Conservation (phyloP, 2,797 vertebrate species). For the Urosaurus nigricauda region DNA sequence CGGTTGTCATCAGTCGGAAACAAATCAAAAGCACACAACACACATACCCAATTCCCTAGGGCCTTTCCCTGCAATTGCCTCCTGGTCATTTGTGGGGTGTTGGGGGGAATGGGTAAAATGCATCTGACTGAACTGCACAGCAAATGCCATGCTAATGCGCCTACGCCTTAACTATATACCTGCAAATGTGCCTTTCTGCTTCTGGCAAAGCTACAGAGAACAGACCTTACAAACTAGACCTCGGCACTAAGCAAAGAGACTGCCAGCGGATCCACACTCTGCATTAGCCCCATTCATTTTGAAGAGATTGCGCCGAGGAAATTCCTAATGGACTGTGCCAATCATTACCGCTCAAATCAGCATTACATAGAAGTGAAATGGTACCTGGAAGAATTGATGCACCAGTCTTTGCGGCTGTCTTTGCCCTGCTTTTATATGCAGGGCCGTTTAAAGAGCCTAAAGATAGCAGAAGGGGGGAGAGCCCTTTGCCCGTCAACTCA, state of each 20-base stretch:
- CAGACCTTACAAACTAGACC: background rate
- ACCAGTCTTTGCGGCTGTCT: background rate
- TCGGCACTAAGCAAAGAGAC: background rate
- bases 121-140: background rate
- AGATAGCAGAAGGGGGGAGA: background rate
- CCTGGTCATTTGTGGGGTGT: too few relatives aligned
- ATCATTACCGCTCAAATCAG: background rate
- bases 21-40: too few relatives aligned
- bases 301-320: background rate
- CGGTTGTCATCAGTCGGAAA: too few relatives aligned
- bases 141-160: background rate
- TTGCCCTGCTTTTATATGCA: background rate
- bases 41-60: too few relatives aligned
- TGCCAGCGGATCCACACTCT: background rate
- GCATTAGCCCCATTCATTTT: background rate
- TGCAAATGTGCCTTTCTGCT: background rate
- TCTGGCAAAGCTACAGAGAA: background rate
- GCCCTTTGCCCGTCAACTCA: background rate
- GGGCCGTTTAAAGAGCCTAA: constrained; percentile 3
- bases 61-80: too few relatives aligned
- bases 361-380: background rate
- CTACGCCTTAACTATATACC: background rate
- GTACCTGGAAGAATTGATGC: background rate
- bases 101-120: background rate
- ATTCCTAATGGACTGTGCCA: background rate